Base-by-base conservation (phyloP, 2,888 invertebrate genomes). In the Unio delphinus region DNA sequence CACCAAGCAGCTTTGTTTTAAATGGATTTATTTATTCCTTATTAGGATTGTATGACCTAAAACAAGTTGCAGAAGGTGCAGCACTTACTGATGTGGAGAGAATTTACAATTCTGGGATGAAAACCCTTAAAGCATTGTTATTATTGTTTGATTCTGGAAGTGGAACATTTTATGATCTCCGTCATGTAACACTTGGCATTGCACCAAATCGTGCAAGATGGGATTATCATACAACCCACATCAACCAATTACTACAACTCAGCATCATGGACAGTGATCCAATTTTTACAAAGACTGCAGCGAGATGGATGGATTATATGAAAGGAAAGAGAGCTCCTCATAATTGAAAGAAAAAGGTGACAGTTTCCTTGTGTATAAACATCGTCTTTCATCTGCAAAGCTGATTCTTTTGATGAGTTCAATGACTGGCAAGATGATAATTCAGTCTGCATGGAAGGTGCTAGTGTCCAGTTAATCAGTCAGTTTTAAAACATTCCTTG, bases 151-250 rank as follows among this genome's bases (percentile, higher is more conserved):
- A 99, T 90, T 97, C 96, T 20, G 90, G 99, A 30, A 95, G 96
- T 69, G 97, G 97, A 4, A 96, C 97, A 30, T 94, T 96, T 76
- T 99, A 99, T 89, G 99, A 99, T 91, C 92, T 99, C 67, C 92
- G 99, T 20, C 99, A 99, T 90, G 94, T 97, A 86, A 96, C 96
- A 0, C 76, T 86, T 3, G 86, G 87, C 6, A 95, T 95, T 28
- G 94, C 95, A 26, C 92, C 92, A 3, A 99, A 99, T 90, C 92
- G 98, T 74, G 99, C 99, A 0, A 92, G 99, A 69, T 98, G 99
- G 97, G 99, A 99, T 89, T 99, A 99, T 90, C 99, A 99, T 91
- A 96, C 97, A 0, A 98, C 98, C 0, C 99, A 99, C 89, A 95
- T 99, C 34, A 98, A 98, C 91, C 98, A 99, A 88, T 86, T 93